Conservation (phyloP, 2,797 vertebrate species). For the Notamacropus eugenii region DNA sequence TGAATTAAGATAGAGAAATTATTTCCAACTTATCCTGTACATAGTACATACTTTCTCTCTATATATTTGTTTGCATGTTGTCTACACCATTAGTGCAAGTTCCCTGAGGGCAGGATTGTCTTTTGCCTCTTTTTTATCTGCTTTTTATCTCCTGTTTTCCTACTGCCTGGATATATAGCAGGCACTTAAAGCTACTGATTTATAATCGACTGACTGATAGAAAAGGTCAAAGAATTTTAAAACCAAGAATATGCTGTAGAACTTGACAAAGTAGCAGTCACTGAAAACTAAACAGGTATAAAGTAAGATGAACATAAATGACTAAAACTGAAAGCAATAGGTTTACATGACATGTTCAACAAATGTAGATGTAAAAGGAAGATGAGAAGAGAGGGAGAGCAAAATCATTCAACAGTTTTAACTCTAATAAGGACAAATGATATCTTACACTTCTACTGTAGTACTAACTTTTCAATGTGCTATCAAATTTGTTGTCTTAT, state of each 20-base stretch:
- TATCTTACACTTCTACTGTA: not conserved
- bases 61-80: not conserved
- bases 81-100: not conserved
- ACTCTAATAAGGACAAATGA: not conserved
- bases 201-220: not conserved
- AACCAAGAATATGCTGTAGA: not conserved
- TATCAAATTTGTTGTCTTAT: not conserved
- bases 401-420: not conserved
- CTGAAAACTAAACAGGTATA: not conserved
- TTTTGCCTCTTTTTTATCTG: not conserved
- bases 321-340: not conserved
- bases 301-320: not conserved
- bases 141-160: not conserved
- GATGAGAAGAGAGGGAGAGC: not conserved
- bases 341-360: not conserved
- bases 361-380: not conserved
- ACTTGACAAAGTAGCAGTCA: not conserved
- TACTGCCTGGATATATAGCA: not conserved
- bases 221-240: not conserved
- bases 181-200: not conserved
- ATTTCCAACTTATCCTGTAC: not conserved
- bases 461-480: conserved; percentile 22
- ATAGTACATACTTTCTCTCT: not conserved
- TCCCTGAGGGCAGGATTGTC: not conserved
- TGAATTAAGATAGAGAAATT: not conserved